A percentile compares a stretch with the other conserved stretches of the same genome.
Evolutionary conservation across 2,888 invertebrate genomes (phyloP).

Genomic region (Stenoptilia bipunctidactyla): DNA sequence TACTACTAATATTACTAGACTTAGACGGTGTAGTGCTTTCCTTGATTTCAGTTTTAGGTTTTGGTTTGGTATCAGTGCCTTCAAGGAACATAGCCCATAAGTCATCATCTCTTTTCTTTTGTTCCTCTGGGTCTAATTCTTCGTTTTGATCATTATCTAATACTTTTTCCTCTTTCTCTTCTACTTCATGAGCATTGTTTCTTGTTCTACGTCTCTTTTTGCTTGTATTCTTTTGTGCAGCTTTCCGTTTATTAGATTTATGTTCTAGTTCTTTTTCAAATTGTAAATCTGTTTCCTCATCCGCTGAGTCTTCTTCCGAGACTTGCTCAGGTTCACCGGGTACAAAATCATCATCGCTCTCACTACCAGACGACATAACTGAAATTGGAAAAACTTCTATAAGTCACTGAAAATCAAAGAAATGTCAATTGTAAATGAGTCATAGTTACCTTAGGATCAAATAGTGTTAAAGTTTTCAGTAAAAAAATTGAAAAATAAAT

Average conservation of each 20-base stretch:
- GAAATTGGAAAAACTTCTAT: no score
- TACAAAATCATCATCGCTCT: constrained; percentile 85
- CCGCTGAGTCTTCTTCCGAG: constrained; percentile 78
- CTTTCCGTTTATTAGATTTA: constrained; percentile 45
- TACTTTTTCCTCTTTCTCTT: constrained; percentile 27
- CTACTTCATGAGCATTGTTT: constrained; percentile 19
- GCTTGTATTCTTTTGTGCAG: constrained; percentile 21
- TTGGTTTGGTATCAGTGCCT: constrained; percentile 71
- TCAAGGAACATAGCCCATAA: constrained; percentile 85
- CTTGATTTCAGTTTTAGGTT: constrained; percentile 22
- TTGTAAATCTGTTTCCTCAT: constrained; percentile 70
- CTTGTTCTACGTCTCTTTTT: constrained; percentile 37
- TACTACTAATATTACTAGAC: neutral
- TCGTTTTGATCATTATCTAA: constrained; percentile 23
- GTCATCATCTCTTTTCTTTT: constrained; percentile 80
- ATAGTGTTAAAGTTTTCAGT: neutral
- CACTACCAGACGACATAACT: constrained; percentile 75
- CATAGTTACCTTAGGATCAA: neutral
- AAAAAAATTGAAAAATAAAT: neutral
- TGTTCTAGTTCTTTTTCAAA: constrained; percentile 59
- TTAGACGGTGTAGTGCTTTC: neutral
- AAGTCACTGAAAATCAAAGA: no score
- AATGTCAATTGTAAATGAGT: neutral
- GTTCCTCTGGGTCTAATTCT: constrained; percentile 66
- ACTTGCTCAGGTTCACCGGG: constrained; percentile 75